These are phyloP conservation scores for Agrotis exclamationis DNA, from an alignment of 2,888 invertebrate species.

Conservation along the genomic window DNA sequence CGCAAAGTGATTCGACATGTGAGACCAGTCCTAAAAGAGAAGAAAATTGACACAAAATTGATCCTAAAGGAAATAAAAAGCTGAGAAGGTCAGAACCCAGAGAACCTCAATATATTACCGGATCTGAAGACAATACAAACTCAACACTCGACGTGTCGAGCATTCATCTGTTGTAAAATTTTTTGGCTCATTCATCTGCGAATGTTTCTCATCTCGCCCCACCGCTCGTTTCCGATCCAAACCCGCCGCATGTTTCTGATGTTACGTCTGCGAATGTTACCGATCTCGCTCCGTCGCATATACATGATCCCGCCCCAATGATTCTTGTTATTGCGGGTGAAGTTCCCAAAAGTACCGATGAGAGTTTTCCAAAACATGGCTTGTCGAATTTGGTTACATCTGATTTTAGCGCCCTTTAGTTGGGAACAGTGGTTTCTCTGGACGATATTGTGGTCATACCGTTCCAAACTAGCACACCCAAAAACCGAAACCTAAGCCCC, in stretches of 20 bases:
- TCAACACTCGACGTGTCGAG: slow-evolving; percentile 29
- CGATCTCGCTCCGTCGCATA: slow-evolving; percentile 23
- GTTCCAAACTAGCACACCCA: slow-evolving; percentile 19
- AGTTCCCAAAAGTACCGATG: slow-evolving; percentile 21
- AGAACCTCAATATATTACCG: slow-evolving; percentile 47
- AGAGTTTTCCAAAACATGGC: slow-evolving; percentile 19
- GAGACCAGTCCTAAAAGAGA: no score
- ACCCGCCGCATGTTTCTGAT: slow-evolving; percentile 21
- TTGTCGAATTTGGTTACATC: slow-evolving; percentile 18
- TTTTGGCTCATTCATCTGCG: slow-evolving; percentile 27
- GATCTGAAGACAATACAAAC: slow-evolving; percentile 43
- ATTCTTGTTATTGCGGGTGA: slow-evolving; percentile 26
- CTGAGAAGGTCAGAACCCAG: slow-evolving; percentile 43
- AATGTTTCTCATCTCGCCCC: slow-evolving; percentile 10
- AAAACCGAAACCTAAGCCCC: not conserved
- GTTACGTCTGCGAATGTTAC: slow-evolving; percentile 27
- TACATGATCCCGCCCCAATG: slow-evolving; percentile 26
- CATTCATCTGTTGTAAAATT: slow-evolving; percentile 28
- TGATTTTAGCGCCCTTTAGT: not conserved
- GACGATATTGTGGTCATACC: slow-evolving; percentile 21
- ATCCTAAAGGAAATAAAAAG: slow-evolving; percentile 32
- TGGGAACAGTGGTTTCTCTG: slow-evolving; percentile 21
- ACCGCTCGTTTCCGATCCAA: slow-evolving; percentile 6
- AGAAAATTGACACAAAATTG: no score
- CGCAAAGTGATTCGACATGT: no score